Base-by-base conservation (phyloP, 2,797 vertebrate genomes). In the Muraenolepis orangiensis region DNA sequence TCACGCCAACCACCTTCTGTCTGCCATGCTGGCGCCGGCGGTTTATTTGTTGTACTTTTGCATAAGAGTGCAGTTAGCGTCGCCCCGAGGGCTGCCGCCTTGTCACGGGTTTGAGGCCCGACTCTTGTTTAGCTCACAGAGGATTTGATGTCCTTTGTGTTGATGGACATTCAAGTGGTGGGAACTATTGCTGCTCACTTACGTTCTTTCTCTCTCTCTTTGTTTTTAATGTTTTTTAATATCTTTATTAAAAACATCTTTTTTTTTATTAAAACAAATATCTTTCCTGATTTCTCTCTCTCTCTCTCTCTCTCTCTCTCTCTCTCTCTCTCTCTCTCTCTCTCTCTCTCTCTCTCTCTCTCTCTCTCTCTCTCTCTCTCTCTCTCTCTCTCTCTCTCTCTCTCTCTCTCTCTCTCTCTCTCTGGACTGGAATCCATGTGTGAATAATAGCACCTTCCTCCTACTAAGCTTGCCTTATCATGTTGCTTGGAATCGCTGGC, bases 11-110 rank as follows among this genome's bases (percentile, higher is more conserved):
- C 68, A 71, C 73, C 80, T 83, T n/a, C 76, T 78, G 77, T 83
- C 30, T 85, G 81, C 82, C 84, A 89, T 91, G 84, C 84, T 87
- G 87, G 83, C 83, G 89, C 87, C 85, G 6, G 77, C 88, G 87
- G 91, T 91, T 89, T 90, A 86, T 89, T 90, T 88, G 84, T 87
- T 86, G 78, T 87, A 80, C 90, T 87, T 88, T 78, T 84, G n/a
- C n/a, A n/a, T 80, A 90, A 68, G 16, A 46, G 69, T n/a, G 57
- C 83, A 86, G 81, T 83, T 81, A 82, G 84, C 80, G 75, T 81
- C 77, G 84, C 84, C 84, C 89, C 69, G 72, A 79, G 77, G 90
- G 79, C 81, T 73, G 73, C 76, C 12, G 4, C 77, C 83, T 81
- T 68, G 74, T 84, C 87, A 84, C 82, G 38, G 79, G n/a, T n/a